Evolutionary conservation across 2,888 invertebrate species (phyloP).

Genomic region (Dione juno): DNA sequence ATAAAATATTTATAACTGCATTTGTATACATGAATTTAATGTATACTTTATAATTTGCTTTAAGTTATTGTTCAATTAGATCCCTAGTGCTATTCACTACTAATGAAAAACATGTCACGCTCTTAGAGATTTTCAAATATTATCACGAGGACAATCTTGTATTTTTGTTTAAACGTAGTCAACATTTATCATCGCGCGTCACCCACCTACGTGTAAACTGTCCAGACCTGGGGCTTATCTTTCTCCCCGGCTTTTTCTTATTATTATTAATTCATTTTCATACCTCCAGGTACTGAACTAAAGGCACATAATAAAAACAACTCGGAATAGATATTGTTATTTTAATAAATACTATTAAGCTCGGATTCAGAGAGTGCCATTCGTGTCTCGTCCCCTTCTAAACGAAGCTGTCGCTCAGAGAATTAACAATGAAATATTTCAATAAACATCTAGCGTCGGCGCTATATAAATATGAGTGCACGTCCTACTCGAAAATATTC

Average conservation of each 20-base stretch:
- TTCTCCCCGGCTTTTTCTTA: constrained; percentile 43
- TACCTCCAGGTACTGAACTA: constrained; percentile 51
- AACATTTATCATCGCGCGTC: constrained; percentile 67
- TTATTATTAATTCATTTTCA: constrained; percentile 39
- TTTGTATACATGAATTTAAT: not conserved
- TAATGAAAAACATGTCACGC: constrained; percentile 37
- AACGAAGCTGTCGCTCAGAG: constrained; percentile 68
- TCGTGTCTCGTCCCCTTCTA: constrained; percentile 65
- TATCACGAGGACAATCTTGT: constrained; percentile 64
- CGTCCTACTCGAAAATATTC: constrained; percentile 77
- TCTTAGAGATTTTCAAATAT: constrained; percentile 52
- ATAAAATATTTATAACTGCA: not conserved
- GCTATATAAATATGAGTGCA: constrained; percentile 76
- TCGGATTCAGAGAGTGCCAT: constrained; percentile 66
- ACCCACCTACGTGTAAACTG: constrained; percentile 70
- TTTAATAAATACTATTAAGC: constrained; percentile 78
- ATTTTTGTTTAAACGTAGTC: constrained; percentile 70
- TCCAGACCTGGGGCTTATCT: constrained; percentile 65
- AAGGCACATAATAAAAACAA: constrained; percentile 54
- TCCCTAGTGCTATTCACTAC: constrained; percentile 5
- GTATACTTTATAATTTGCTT: not conserved
- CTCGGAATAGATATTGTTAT: constrained; percentile 69
- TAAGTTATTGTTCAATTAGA: too few species aligned
- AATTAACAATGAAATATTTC: constrained; percentile 82
- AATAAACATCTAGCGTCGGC: constrained; percentile 73